A percentile compares a stretch with the other conserved stretches of the same genome.
Conservation (phyloP, 92 coral and sea anemone species). For the Paramuricea clavata region DNA sequence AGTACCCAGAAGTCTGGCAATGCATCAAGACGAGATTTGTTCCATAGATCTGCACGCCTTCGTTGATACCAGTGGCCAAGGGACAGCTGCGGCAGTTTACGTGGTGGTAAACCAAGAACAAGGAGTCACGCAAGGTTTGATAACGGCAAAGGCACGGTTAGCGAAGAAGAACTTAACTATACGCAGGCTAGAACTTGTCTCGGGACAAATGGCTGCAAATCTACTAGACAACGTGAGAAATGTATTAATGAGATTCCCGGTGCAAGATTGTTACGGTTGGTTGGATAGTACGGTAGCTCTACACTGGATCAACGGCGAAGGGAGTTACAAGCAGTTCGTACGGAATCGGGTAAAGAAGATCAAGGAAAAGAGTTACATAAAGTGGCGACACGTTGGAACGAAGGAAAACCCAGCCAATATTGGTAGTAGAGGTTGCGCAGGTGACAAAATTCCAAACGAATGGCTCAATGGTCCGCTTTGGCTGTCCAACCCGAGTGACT, state of each 20-base stretch:
- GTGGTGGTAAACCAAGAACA: slow-evolving; percentile 33
- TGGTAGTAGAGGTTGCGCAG: too few species aligned
- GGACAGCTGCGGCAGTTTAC: slow-evolving; percentile 51
- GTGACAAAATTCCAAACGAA: too few species aligned
- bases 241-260: slow-evolving; percentile 6
- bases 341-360: too few species aligned
- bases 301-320: too few species aligned
- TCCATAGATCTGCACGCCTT: slow-evolving; percentile 47
- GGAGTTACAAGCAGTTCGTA: too few species aligned
- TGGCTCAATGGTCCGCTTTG: too few species aligned
- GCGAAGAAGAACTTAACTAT: slow-evolving; percentile 53
- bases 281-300: slow-evolving; percentile 44
- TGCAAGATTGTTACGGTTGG: neutral
- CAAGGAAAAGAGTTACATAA: too few species aligned
- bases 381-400: too few species aligned
- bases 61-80: slow-evolving; percentile 56
- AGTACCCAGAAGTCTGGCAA: slow-evolving; percentile 19
- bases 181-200: slow-evolving; percentile 43
- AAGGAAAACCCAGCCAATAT: too few species aligned
- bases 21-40: slow-evolving; percentile 17
- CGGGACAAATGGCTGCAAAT: slow-evolving; percentile 57
- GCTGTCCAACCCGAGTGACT: too few species aligned
- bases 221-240: slow-evolving; percentile 45
- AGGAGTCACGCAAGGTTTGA: slow-evolving; percentile 49
- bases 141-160: slow-evolving; percentile 36